Conservation (phyloP, 2,113 vertebrate species). For the Oryzias celebensis region DNA sequence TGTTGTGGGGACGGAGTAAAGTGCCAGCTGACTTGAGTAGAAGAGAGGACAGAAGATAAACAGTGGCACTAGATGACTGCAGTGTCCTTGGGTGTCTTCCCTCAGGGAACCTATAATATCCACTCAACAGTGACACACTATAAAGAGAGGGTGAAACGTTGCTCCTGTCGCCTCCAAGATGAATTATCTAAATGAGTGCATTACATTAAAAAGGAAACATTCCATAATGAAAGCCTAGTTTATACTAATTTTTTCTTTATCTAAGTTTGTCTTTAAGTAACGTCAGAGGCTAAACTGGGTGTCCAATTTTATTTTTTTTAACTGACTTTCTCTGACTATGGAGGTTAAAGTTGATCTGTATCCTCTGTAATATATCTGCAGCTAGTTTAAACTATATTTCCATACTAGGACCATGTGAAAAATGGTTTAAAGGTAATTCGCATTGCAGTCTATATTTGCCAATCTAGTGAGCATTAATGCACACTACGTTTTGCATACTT, state of each 20-base stretch:
- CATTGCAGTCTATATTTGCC: too few relatives aligned
- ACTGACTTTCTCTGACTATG: too few relatives aligned
- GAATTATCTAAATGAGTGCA: constrained; percentile 9
- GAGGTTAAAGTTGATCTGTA: too few relatives aligned
- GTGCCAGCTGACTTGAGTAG: constrained; percentile 35
- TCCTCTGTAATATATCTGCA: too few relatives aligned
- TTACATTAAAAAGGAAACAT: constrained; percentile 1
- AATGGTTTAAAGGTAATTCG: too few relatives aligned
- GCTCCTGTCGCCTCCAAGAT: background rate
- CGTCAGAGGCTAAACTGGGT: too few relatives aligned
- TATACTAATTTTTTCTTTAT: background rate
- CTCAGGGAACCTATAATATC: constrained; percentile 48
- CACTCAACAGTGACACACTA: constrained; percentile 43
- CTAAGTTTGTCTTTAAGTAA: too few relatives aligned
- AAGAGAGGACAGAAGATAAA: constrained; percentile 58
- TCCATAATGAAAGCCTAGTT: background rate
- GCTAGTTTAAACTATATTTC: too few relatives aligned
- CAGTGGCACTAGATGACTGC: constrained; percentile 39
- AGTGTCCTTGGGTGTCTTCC: constrained; percentile 71
- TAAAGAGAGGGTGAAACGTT: constrained; percentile 15
- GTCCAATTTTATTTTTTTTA: too few relatives aligned
- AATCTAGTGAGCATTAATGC: too few relatives aligned
- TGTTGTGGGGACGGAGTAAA: constrained; percentile 35
- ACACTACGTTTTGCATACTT: too few relatives aligned
- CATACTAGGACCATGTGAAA: too few relatives aligned